Evolutionary conservation across 2,797 vertebrate genomes (phyloP).

Genomic region (Lates japonicus): DNA sequence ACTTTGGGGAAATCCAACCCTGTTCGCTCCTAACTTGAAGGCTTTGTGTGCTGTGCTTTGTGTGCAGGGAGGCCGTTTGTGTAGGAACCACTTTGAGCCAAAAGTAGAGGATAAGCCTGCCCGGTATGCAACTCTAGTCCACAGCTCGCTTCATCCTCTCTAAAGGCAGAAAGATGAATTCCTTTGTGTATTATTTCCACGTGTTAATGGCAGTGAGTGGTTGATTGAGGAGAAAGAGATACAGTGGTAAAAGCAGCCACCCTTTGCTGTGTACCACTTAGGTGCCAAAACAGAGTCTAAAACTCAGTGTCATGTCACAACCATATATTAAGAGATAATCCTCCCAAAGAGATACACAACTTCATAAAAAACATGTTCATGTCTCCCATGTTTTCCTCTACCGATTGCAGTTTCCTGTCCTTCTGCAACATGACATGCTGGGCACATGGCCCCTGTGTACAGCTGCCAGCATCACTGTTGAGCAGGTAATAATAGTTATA

Average conservation of each 20-base stretch:
- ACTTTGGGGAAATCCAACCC: slow-evolving; percentile 49
- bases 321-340: background rate
- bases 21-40: slow-evolving; percentile 29
- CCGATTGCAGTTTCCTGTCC: slow-evolving; percentile 9
- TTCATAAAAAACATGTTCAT: background rate
- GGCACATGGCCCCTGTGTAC: slow-evolving; percentile 12
- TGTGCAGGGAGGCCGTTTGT: slow-evolving; percentile 28
- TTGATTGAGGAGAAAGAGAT: slow-evolving; percentile 8
- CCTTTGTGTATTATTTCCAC: slow-evolving; percentile 63
- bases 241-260: background rate
- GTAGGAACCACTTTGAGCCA: slow-evolving; percentile 40
- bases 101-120: slow-evolving; percentile 69
- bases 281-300: background rate
- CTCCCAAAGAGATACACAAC: background rate
- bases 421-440: slow-evolving; percentile 12
- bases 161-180: slow-evolving; percentile 63
- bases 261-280: background rate
- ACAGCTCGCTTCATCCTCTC: slow-evolving; percentile 50
- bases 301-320: background rate
- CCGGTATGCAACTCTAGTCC: slow-evolving; percentile 67
- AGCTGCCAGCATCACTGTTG: slow-evolving; percentile 44
- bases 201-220: slow-evolving; percentile 17
- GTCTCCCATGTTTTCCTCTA: background rate
- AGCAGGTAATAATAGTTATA: slow-evolving; percentile 52
- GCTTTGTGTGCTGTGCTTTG: slow-evolving; percentile 28